Evolutionary conservation across 2,888 invertebrate genomes (phyloP), one percentile per base, ranked within the genome.

Genomic region (Rhagophthalmus giganteus): DNA sequence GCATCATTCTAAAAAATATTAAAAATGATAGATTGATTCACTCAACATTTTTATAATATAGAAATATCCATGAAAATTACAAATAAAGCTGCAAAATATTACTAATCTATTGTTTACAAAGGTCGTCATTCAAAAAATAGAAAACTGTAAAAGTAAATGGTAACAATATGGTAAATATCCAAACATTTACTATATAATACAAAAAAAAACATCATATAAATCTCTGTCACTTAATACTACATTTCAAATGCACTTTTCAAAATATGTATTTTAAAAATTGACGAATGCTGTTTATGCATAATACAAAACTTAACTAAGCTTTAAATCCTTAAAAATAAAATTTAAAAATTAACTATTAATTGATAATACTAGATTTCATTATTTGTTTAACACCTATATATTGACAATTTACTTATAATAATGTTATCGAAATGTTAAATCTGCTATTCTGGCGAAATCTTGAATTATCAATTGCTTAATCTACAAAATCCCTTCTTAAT

Each of bases 141-240:
- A 53, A 47, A 50, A 55, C 40, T 51, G 48, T 48, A 37, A 35
- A 42, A 47, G 30, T 31, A 53, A 53, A 42, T 58, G 58, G 58
- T 58, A 58, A 58, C 58, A 54, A 54, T 44, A 48, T 56, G 58
- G 58, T 58, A 58, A 58, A 54, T 51, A 56, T 54, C 44, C 50
- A 47, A n/a, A 40, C 35, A 34, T 47, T 35, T 10, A 47, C 27
- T 47, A 48, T 27, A 26, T 38, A 47, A 32, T 39, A 33, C 26
- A 38, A 44, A n/a, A n/a, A n/a, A n/a, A 41, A 44, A 50, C 50
- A 38, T 50, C 9, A 30, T 50, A 50, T 50, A 50, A 44, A 50
- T 26, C 38, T 50, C 44, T 44, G 50, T 38, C 14, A 44, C 42
- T 50, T 50, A 50, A 40, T 26, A 50, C 44, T 50, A 50, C 13